Base-by-base conservation (phyloP, 2,888 invertebrate genomes). In the Apoderus coryli region DNA sequence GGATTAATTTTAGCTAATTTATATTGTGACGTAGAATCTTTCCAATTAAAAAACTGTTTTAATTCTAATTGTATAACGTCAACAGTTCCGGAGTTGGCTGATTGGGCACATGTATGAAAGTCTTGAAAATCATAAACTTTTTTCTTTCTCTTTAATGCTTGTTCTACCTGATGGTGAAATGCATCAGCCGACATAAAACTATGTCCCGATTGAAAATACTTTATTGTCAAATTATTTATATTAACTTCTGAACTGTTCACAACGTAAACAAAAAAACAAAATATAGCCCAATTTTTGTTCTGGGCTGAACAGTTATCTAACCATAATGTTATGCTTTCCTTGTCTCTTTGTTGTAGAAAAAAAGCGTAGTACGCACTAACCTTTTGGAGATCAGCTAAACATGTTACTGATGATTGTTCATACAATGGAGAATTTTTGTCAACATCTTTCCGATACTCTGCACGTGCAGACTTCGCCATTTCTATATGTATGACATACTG, bases 231-330 rank as follows among this genome's bases (percentile, higher is more conserved):
- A 4, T 10, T 4, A 13, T 25, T n/a, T 4, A 13, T 13, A 11
- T 10, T n/a, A 4, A 25, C 9, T 4, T 11, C 10, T 3, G 12
- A 4, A 10, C 11, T 11, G 14, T 25, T 6, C n/a, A 25, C 14
- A 4, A 25, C 9, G 13, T 25, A 25, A 13, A 25, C 25, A 4
- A 25, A 10, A 14, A 25, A 25, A 4, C 10, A 10, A 13, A 25
- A 25, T 10, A 25, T 11, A 4, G 29, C 16, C 33, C 33, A 33
- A 13, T 33, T 33, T 16, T 33, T 33, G 23, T 33, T 33, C 29
- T 33, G 24, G 4, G n/a, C 32, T 5, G 32, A 29, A 4, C 25
- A 25, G 12, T 25, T 25, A 12, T 25, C 25, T 13, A 25, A 10
- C 29, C 33, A 33, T 7, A 33, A 7, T 3, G 22, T 29, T 22